phyloP scores from a whole-genome alignment of 2,797 vertebrate species.

The Masticophis lateralis region DNA sequence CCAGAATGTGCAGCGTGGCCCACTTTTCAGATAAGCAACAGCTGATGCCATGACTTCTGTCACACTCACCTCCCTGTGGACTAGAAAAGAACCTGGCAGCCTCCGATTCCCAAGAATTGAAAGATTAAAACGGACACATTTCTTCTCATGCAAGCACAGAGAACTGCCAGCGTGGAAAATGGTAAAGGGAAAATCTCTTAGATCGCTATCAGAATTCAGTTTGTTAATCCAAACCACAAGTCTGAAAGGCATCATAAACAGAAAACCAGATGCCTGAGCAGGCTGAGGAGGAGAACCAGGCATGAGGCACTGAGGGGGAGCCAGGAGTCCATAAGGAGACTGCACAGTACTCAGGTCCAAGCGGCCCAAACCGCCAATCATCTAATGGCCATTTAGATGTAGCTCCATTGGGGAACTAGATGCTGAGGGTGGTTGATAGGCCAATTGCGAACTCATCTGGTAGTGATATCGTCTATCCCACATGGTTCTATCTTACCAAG shows the following conservation, averaged over 20 bases:
- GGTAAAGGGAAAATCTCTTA: constrained; percentile 11
- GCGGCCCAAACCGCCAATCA: neutral
- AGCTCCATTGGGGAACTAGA: neutral
- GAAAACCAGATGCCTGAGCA: neutral
- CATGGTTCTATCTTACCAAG: neutral
- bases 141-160: neutral
- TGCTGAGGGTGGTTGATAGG: no score
- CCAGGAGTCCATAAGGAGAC: neutral
- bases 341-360: neutral
- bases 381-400: no score
- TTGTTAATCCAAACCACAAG: neutral
- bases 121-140: neutral
- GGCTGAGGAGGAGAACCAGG: neutral
- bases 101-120: accelerated
- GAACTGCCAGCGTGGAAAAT: neutral
- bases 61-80: neutral
- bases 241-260: neutral
- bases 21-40: neutral
- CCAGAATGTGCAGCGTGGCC: neutral
- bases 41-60: neutral
- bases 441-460: neutral
- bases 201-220: neutral
- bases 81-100: neutral
- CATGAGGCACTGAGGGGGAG: neutral
- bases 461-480: neutral